Evolutionary conservation across 2,797 vertebrate genomes (phyloP).

Genomic region (Myotis findleyi): DNA sequence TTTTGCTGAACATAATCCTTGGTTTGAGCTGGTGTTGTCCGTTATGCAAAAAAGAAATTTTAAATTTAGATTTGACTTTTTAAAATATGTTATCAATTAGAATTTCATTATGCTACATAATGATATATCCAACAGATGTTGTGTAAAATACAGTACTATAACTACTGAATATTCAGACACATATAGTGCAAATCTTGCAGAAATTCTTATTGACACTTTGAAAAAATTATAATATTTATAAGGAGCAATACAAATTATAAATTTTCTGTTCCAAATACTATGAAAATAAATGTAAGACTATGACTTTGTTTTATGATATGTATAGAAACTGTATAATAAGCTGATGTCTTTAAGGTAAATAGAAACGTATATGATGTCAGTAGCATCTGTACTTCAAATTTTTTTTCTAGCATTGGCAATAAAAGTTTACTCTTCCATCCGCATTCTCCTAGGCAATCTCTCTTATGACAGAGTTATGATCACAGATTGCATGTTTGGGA

Average conservation of each 20-base stretch:
- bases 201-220: conserved; percentile 64
- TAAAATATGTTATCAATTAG: conserved; percentile 74
- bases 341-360: conserved; percentile 55
- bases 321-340: conserved; percentile 51
- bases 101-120: conserved; percentile 64
- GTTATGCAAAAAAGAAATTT: conserved; percentile 69
- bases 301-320: neutral
- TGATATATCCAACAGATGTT: conserved; percentile 76
- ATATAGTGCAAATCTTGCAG: conserved; percentile 71
- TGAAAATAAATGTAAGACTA: conserved; percentile 19
- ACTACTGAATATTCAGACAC: conserved; percentile 75
- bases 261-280: conserved; percentile 58
- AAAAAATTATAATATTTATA: conserved; percentile 67
- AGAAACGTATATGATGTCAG: conserved; percentile 28
- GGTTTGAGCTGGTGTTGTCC: conserved; percentile 41
- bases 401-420: neutral
- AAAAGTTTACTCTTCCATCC: neutral
- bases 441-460: neutral
- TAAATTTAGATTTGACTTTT: conserved; percentile 78
- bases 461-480: conserved; percentile 46
- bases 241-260: conserved; percentile 60
- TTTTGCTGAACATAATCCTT: conserved; percentile 44
- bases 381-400: neutral
- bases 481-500: neutral
- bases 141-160: conserved; percentile 63